phyloP scores from a whole-genome alignment of 2,113 vertebrate species.

The Halcyon malimbica region DNA sequence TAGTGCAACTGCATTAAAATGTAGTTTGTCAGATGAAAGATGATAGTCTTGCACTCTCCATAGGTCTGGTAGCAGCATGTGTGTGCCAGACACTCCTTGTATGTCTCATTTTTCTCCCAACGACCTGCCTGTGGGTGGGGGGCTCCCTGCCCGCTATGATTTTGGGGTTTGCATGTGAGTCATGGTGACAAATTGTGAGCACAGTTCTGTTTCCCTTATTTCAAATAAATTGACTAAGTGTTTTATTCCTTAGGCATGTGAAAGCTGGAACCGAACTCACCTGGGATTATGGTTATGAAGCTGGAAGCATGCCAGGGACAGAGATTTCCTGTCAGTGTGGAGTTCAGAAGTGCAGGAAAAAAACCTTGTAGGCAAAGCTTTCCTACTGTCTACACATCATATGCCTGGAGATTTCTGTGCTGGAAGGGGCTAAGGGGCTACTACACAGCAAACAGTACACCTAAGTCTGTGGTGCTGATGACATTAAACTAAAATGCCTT shows the following conservation, averaged over 20 bases:
- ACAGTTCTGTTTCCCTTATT: neutral
- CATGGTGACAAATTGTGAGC: neutral
- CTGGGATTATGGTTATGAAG: constrained; percentile 85
- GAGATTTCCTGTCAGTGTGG: constrained; percentile 85
- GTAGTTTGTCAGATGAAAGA: neutral
- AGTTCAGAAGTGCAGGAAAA: constrained; percentile 78
- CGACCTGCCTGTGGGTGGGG: neutral
- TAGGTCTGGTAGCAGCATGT: neutral
- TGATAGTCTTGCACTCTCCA: neutral
- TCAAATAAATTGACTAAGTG: neutral
- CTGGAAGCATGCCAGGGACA: constrained; percentile 70
- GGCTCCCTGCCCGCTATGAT: neutral
- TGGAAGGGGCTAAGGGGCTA: neutral
- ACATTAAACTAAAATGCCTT: constrained; percentile 10
- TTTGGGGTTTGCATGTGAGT: neutral
- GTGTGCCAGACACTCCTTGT: neutral
- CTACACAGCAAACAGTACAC: rapidly evolving
- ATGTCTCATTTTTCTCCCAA: neutral
- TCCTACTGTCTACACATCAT: neutral
- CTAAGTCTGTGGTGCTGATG: constrained; percentile 19
- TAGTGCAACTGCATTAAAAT: neutral
- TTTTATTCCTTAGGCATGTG: constrained; percentile 79
- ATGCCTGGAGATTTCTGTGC: neutral
- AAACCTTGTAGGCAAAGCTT: constrained; percentile 59
- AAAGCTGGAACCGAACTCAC: constrained; percentile 91